phyloP scores from a whole-genome alignment of 2,888 invertebrate genomes.

The Nowickia ferox region DNA sequence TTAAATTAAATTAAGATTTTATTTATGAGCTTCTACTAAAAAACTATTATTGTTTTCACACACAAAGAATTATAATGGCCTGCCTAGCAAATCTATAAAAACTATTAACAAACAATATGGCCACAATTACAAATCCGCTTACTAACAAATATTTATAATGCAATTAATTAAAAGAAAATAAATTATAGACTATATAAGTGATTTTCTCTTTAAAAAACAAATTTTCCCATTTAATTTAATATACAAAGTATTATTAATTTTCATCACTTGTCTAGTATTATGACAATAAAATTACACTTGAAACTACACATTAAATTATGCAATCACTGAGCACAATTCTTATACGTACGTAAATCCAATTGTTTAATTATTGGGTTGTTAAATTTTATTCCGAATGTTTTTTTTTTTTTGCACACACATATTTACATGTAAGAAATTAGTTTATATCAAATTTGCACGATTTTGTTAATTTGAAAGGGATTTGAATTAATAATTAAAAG shows the following conservation, averaged over 20 bases:
- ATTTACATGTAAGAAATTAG: too few relatives aligned
- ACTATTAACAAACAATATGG: background rate
- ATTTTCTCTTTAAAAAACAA: background rate
- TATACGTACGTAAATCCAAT: background rate
- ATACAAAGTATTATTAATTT: conserved; percentile 5
- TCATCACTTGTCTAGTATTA: conserved; percentile 18
- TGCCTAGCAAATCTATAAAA: too few relatives aligned
- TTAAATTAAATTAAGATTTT: too few relatives aligned
- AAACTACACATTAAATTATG: background rate
- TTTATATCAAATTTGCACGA: too few relatives aligned
- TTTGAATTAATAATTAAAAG: too few relatives aligned
- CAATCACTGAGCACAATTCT: background rate
- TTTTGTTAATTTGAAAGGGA: too few relatives aligned
- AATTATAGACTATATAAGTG: background rate
- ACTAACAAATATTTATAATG: background rate
- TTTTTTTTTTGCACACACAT: background rate
- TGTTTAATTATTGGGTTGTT: background rate
- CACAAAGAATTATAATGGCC: too few relatives aligned
- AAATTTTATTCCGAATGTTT: background rate
- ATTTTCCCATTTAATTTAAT: background rate
- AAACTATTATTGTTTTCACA: too few relatives aligned
- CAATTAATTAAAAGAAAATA: background rate
- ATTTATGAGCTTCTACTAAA: too few relatives aligned
- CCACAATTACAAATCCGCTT: background rate
- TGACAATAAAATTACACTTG: conserved; percentile 1